Evolutionary conservation across 2,113 vertebrate species (phyloP), one percentile per base, ranked within the genome.

Genomic region (Elachura formosa): DNA sequence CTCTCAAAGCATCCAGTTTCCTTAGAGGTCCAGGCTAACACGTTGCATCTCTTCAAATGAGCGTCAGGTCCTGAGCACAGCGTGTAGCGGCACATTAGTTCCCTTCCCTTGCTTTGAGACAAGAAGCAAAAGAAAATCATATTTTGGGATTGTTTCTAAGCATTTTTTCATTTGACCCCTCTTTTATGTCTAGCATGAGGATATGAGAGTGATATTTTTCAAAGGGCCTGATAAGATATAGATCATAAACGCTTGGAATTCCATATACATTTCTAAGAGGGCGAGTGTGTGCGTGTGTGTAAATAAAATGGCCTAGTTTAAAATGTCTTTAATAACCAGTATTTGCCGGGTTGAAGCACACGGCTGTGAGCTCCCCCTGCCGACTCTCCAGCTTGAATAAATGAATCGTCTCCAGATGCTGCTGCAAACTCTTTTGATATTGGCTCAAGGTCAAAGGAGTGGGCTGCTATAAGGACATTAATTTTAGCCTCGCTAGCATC

Each of bases 381-480:
- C 83, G 93, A 36, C 71, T 79, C 52, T 51, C 8, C 2, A 69
- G 74, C 29, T 46, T 31, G 67, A 54, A 64, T 10, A 43, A 85
- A 76, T 2, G 12, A 66, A 83, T 54, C 1, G 1, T 25, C 69
- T 72, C 52, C 59, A 59, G 76, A 54, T 20, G 66, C 49, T 84
- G 84, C 15, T 62, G 66, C 78, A 84, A 82, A 61, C 48, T 33
- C 40, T 76, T 80, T 31, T 90, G 95, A 96, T 95, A 94, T 83
- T 95, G 93, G 63, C 79, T 96, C 95, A 97, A 97, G 96, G 96
- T 96, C 96, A 96, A 96, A 93, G 71, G 28, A 96, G 52, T 55
- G 63, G 74, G 67, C 54, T 10, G 6, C 24, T 20, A 2, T 16
- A 67, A 58, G 25, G 29, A 59, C 14, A 11, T 38, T 63, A 31